Conservation (phyloP, 2,113 vertebrate species). For the Tachysurus fulvidraco region DNA sequence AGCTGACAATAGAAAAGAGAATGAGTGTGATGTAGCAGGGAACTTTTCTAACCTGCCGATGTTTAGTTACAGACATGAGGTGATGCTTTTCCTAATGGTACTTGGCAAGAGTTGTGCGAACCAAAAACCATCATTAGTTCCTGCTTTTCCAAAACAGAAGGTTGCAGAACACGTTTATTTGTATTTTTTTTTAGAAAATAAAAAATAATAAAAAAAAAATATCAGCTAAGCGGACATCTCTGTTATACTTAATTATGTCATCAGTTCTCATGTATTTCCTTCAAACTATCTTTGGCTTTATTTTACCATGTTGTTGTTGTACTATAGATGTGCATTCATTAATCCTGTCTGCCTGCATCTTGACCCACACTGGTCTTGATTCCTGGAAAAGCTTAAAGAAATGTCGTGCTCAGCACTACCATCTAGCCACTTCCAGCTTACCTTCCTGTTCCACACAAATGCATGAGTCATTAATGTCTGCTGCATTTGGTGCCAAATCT, state of each 20-base stretch:
- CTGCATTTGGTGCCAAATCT: not conserved
- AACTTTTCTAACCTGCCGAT: not conserved
- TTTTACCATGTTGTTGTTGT: not conserved
- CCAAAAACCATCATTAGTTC: too few relatives aligned
- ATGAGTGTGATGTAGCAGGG: not conserved
- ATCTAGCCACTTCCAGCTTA: not conserved
- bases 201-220: not conserved
- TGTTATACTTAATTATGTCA: not conserved
- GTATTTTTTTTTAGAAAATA: too few relatives aligned
- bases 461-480: not conserved
- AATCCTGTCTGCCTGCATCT: not conserved
- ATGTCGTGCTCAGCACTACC: not conserved
- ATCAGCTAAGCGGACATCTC: not conserved
- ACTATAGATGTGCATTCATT: not conserved
- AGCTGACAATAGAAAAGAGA: not conserved
- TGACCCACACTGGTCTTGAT: not conserved
- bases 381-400: not conserved
- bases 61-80: not conserved
- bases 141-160: not conserved
- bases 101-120: not conserved
- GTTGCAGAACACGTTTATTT: not conserved
- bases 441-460: not conserved
- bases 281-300: not conserved
- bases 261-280: not conserved
- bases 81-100: not conserved